Conservation (phyloP, 2,113 vertebrate genomes). For the cat (Felis catus) region F.catus_Fca126_mat1.0 CM031423.1:85646001-85646500, state of each 20-base stretch:
- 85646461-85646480: not conserved
- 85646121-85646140: too few relatives aligned
- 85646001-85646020: too few relatives aligned
- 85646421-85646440: not conserved
- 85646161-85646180: too few relatives aligned
- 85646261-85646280: not conserved
- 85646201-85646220: too few relatives aligned
- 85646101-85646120: too few relatives aligned
- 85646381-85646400: not conserved
- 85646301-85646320: not conserved
- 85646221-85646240: too few relatives aligned
- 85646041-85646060: too few relatives aligned
- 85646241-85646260: not conserved
- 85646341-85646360: not conserved
- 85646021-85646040: too few relatives aligned
- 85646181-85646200: too few relatives aligned
- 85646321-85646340: not conserved
- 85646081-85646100: too few relatives aligned
- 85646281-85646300: not conserved
- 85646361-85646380: not conserved
- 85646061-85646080: too few relatives aligned
- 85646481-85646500: not conserved
- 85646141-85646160: too few relatives aligned
- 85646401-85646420: not conserved
- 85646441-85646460: not conserved